These are phyloP conservation scores for Varanus salvator DNA, from an alignment of 2,113 vertebrate species.

Conservation along the genomic window DNA sequence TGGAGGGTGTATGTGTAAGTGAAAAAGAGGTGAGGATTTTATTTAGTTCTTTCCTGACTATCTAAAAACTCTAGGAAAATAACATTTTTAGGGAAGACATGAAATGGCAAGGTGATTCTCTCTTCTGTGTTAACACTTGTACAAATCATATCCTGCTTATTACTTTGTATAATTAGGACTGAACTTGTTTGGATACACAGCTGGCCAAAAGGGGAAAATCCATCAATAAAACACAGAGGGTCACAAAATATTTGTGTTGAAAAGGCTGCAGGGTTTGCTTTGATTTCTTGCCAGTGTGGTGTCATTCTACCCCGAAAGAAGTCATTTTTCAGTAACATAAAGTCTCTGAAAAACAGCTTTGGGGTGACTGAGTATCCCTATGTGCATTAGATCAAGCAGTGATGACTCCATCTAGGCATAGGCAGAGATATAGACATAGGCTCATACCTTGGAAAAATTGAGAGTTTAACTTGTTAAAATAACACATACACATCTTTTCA, in stretches of 20 bases:
- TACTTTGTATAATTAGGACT: not conserved
- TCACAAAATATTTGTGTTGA: too few species aligned
- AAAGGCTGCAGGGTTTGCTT: too few species aligned
- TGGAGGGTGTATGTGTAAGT: not conserved
- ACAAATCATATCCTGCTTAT: constrained; percentile 47
- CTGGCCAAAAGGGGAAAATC: too few species aligned
- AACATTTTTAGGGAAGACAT: not conserved
- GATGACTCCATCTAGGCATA: not conserved
- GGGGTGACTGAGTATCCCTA: not conserved
- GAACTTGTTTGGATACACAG: too few species aligned
- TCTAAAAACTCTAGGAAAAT: constrained; percentile 17
- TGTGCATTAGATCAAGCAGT: not conserved
- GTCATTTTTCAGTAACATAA: not conserved
- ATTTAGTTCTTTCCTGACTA: constrained; percentile 22
- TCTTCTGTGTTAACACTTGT: not conserved
- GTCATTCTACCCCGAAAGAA: not conserved
- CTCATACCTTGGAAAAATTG: not conserved
- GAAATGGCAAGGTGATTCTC: constrained; percentile 16
- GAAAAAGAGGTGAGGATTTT: not conserved
- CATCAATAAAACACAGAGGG: too few species aligned
- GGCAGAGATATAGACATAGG: too few species aligned
- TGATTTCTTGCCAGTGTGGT: too few species aligned
- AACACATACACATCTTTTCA: not conserved
- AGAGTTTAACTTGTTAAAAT: not conserved
- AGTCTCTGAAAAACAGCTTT: not conserved